Conservation (phyloP, 2,888 invertebrate genomes). For the Tenthredo distinguenda region DNA sequence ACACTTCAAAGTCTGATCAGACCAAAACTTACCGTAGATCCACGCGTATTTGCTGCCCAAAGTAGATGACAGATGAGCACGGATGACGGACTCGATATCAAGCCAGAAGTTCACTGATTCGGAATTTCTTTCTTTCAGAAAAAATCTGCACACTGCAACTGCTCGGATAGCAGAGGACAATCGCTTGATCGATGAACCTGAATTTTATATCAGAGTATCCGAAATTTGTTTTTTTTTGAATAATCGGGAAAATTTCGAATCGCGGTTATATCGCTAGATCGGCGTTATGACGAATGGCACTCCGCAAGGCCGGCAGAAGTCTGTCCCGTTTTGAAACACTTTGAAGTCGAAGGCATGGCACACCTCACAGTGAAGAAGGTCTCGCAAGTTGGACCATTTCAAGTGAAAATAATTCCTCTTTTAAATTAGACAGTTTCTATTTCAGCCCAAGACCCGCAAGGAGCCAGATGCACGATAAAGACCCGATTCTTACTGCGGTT, state of each 20-base stretch:
- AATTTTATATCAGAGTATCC: background rate
- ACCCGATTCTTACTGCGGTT: constrained; percentile 39
- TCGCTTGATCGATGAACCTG: background rate
- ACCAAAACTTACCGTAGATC: background rate
- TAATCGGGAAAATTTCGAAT: background rate
- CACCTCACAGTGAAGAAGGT: background rate
- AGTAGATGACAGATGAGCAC: background rate
- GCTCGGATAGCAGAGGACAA: background rate
- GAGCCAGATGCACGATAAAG: constrained; percentile 27
- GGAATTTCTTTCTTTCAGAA: background rate
- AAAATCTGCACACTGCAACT: background rate
- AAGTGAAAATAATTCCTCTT: background rate
- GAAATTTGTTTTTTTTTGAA: background rate
- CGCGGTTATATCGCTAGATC: background rate
- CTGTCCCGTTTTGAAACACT: background rate
- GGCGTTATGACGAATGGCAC: background rate
- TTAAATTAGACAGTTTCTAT: constrained; percentile 19
- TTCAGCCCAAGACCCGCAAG: background rate
- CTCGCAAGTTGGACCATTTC: background rate
- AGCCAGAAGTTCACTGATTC: background rate
- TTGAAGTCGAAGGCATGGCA: constrained; percentile 3
- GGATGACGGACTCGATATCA: background rate
- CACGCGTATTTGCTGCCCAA: background rate
- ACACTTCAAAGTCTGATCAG: background rate
- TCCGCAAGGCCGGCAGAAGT: background rate